These are phyloP conservation scores for human DNA, from an alignment of 2,113 vertebrate species.

Conservation along the genomic window DNA sequence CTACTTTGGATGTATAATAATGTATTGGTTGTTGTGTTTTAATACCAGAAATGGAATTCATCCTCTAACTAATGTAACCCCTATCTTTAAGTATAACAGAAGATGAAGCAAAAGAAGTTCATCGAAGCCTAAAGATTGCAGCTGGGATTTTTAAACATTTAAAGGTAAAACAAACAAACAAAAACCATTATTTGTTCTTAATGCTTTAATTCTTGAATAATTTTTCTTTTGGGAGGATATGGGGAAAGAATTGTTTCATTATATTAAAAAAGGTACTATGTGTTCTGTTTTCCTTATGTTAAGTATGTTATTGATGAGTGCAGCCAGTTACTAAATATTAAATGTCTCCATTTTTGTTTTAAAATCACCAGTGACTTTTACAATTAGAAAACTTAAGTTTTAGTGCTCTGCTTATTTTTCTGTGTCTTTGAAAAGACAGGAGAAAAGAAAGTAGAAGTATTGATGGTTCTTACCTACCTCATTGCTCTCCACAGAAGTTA, in stretches of 20 bases:
- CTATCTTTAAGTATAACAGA: constrained; percentile 91
- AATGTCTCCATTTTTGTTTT: not conserved
- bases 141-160: constrained; percentile 97
- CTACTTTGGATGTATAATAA: not conserved
- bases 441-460: not conserved
- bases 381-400: not conserved
- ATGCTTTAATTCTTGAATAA: not conserved
- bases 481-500: not conserved
- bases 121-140: constrained; percentile 95
- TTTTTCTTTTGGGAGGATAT: not conserved
- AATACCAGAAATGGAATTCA: not conserved
- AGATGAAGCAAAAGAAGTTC: constrained; percentile 97
- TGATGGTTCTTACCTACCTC: not conserved
- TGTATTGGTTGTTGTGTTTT: not conserved
- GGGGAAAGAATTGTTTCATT: not conserved
- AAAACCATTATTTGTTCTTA: not conserved
- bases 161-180: constrained; percentile 87
- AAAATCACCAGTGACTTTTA: not conserved
- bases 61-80: not conserved
- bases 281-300: not conserved
- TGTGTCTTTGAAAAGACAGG: not conserved
- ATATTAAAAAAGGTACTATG: not conserved
- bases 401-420: not conserved
- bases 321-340: not conserved
- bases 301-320: not conserved